Evolutionary conservation across 92 coral and sea anemone genomes (phyloP).

Genomic region (Siderastrea siderea): DNA sequence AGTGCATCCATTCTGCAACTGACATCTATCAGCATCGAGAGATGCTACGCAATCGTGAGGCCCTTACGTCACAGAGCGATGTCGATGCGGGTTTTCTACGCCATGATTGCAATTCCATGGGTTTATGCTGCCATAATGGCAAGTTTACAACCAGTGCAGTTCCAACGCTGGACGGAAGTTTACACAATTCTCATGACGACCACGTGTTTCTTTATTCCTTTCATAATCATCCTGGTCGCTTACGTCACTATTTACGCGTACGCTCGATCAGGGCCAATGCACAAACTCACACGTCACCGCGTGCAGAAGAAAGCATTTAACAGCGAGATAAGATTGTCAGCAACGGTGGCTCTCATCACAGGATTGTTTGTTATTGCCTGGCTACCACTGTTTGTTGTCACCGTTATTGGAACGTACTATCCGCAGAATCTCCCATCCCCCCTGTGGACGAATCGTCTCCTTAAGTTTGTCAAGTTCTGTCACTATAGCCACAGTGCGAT

Average conservation of each 20-base stretch:
- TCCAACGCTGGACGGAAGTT: conserved; percentile 69
- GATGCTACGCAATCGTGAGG: conserved; percentile 90
- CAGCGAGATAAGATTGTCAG: conserved; percentile 81
- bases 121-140: conserved; percentile 78
- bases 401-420: conserved; percentile 75
- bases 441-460: conserved; percentile 63
- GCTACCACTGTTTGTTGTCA: conserved; percentile 82
- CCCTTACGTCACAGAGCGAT: conserved; percentile 87
- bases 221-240: conserved; percentile 71
- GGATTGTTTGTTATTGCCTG: conserved; percentile 83
- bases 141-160: conserved; percentile 82
- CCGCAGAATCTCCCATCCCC: conserved; percentile 68
- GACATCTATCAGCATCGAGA: conserved; percentile 88
- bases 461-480: conserved; percentile 89
- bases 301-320: conserved; percentile 56
- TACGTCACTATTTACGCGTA: conserved; percentile 69
- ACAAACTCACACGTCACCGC: conserved; percentile 43
- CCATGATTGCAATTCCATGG: conserved; percentile 83
- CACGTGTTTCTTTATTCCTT: conserved; percentile 81
- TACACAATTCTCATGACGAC: conserved; percentile 80
- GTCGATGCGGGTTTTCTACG: conserved; percentile 66
- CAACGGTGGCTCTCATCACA: conserved; percentile 82
- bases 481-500: conserved; percentile 89
- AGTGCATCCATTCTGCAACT: conserved; percentile 88
- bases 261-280: conserved; percentile 58